phyloP scores from a whole-genome alignment of 2,113 vertebrate species.

The Acanthochromis polyacanthus region DNA sequence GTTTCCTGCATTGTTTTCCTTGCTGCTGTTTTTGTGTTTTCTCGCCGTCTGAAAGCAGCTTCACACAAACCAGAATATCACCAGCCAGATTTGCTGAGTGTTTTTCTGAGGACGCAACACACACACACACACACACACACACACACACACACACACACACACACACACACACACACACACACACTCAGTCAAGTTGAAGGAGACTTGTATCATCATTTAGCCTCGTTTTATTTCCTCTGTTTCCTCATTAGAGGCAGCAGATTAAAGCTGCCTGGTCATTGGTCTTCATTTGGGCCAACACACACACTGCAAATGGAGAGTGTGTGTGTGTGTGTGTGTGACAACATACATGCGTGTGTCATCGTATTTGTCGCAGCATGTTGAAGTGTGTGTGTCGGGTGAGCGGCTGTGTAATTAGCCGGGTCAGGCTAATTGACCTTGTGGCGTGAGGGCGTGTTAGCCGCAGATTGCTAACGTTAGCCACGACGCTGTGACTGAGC shows the following conservation, averaged over 20 bases:
- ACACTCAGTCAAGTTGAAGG: constrained; percentile 76
- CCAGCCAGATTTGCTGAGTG: constrained; percentile 15
- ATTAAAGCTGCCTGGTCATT: constrained; percentile 89
- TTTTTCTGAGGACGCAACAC: constrained; percentile 23
- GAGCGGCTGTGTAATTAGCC: constrained; percentile 59
- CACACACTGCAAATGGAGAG: constrained; percentile 86
- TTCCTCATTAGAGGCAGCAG: constrained; percentile 93
- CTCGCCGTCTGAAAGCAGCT: neutral
- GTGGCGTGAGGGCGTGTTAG: constrained; percentile 60
- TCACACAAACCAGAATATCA: constrained; percentile 10
- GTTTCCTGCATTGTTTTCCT: no score
- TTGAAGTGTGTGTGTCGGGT: constrained; percentile 25
- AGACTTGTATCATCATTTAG: constrained; percentile 92
- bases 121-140: constrained; percentile 7
- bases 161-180: constrained; percentile 8
- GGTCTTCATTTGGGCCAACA: constrained; percentile 91
- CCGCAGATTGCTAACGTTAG: constrained; percentile 68
- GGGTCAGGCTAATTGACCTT: constrained; percentile 77
- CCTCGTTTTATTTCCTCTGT: constrained; percentile 86
- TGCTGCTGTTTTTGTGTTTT: no score
- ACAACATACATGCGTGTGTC: constrained; percentile 10
- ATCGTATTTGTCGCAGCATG: neutral
- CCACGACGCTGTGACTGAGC: constrained; percentile 9
- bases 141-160: no score
- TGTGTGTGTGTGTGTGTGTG: constrained; percentile 54